These are phyloP conservation scores for Todiramphus chloris DNA, from an alignment of 2,113 vertebrate genomes.

Conservation along the genomic window DNA sequence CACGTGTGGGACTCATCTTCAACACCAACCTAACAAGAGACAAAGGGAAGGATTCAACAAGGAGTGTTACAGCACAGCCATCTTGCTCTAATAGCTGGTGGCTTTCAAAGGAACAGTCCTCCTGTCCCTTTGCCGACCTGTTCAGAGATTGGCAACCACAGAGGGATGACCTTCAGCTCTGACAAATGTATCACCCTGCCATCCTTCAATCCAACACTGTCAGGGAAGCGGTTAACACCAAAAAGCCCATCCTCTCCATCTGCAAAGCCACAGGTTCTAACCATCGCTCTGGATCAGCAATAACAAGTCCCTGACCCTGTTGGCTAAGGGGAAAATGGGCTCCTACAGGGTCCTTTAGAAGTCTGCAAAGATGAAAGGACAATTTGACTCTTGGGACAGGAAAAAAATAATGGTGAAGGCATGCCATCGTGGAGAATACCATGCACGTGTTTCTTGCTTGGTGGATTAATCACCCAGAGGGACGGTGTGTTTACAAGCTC, in stretches of 20 bases:
- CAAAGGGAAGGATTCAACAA: background rate
- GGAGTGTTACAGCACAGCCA: background rate
- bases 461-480: background rate
- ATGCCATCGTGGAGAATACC: background rate
- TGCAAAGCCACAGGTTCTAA: background rate
- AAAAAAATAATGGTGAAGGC: background rate
- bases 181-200: background rate
- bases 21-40: rapidly evolving
- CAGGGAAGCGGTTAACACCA: background rate
- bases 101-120: background rate
- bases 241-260: background rate
- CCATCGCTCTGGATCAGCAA: background rate
- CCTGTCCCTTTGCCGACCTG: background rate
- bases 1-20: rapidly evolving
- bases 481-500: rapidly evolving
- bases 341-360: background rate
- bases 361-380: background rate
- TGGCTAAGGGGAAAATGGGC: background rate
- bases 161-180: background rate
- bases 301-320: background rate
- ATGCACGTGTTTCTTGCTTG: background rate
- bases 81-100: background rate
- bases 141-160: background rate
- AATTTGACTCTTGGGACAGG: background rate
- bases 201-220: background rate